phyloP scores from a whole-genome alignment of 2,113 vertebrate genomes.

The Sinocyclocheilus anophthalmus region DNA sequence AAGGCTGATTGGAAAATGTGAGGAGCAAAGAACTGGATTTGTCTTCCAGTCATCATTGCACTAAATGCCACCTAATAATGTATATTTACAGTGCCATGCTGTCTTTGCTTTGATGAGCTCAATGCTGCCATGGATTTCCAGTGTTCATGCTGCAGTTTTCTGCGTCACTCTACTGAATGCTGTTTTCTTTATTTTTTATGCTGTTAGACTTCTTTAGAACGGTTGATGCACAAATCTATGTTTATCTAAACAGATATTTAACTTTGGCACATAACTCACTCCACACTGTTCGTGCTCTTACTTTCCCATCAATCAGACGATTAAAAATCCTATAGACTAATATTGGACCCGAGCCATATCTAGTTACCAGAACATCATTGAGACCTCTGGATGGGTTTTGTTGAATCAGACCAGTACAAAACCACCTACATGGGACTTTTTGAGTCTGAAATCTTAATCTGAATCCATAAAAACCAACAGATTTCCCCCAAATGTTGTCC shows the following conservation, averaged over 20 bases:
- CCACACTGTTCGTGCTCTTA: not conserved
- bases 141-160: not conserved
- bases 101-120: conserved; percentile 9
- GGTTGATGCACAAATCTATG: not conserved
- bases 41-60: not conserved
- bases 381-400: not conserved
- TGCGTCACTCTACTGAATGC: not conserved
- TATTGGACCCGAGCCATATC: not conserved
- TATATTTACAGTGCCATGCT: conserved; percentile 45
- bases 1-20: conserved; percentile 27
- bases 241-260: not conserved
- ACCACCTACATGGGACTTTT: too few species aligned
- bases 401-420: too few species aligned
- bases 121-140: not conserved
- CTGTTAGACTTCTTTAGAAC: not conserved
- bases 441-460: too few species aligned
- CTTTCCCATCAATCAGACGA: not conserved
- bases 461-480: too few species aligned
- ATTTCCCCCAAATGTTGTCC: too few species aligned
- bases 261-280: not conserved
- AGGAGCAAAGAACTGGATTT: conserved; percentile 9
- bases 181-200: not conserved
- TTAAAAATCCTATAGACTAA: not conserved
- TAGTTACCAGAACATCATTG: not conserved
- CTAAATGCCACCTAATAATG: conserved; percentile 20